phyloP scores from a whole-genome alignment of 2,888 invertebrate species.

The Hyles lineata region DNA sequence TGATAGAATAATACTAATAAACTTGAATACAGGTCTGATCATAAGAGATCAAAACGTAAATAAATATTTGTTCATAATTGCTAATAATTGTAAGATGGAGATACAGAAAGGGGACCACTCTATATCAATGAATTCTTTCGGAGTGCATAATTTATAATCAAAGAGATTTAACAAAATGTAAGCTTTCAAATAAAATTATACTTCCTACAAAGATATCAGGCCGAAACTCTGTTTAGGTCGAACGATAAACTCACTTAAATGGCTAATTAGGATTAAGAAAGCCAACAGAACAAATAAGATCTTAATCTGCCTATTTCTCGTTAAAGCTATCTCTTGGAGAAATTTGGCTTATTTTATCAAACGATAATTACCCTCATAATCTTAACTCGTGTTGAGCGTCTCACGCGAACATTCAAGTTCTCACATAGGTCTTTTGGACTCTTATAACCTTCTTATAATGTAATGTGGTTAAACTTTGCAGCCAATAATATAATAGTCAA shows the following conservation, averaged over 20 bases:
- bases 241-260: constrained; percentile 30
- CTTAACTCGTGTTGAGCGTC: neutral
- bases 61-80: too few relatives aligned
- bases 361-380: constrained; percentile 28
- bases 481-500: too few relatives aligned
- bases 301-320: constrained; percentile 56
- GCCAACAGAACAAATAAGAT: constrained; percentile 64
- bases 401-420: constrained; percentile 1
- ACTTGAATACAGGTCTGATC: too few relatives aligned
- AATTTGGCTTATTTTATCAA: constrained; percentile 29
- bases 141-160: too few relatives aligned
- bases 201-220: neutral
- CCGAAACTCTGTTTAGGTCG: constrained; percentile 21
- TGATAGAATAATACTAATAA: too few relatives aligned
- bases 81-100: too few relatives aligned
- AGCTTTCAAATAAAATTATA: neutral
- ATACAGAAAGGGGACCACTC: too few relatives aligned
- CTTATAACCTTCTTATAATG: neutral
- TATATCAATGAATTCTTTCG: too few relatives aligned
- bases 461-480: neutral
- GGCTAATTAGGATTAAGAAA: constrained; percentile 64
- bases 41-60: too few relatives aligned
- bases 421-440: neutral
- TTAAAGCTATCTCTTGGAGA: constrained; percentile 33
- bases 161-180: neutral